Evolutionary conservation across 1,140 invertebrate genomes (phyloP).

Genomic region (Pseudachorutes palmiensis): DNA sequence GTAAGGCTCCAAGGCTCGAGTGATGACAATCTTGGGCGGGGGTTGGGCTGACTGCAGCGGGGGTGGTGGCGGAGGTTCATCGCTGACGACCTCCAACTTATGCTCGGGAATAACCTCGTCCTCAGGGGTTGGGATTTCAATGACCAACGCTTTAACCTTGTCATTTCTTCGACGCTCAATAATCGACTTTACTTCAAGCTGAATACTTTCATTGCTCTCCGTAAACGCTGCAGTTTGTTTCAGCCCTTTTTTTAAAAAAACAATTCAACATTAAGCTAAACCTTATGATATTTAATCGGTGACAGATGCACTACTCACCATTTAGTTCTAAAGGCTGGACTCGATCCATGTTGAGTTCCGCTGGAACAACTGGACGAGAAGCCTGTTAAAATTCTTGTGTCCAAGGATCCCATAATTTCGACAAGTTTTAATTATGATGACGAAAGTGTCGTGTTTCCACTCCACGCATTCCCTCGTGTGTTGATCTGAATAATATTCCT

Average conservation of each 20-base stretch:
- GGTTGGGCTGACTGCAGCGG: background rate
- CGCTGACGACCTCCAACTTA: background rate
- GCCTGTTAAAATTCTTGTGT: too few relatives aligned
- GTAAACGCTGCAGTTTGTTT: background rate
- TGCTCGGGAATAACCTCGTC: background rate
- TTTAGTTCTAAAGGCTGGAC: too few relatives aligned
- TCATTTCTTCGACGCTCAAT: background rate
- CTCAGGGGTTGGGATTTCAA: background rate
- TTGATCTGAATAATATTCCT: too few relatives aligned
- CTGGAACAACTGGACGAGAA: too few relatives aligned
- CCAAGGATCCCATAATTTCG: too few relatives aligned
- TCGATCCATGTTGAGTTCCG: too few relatives aligned
- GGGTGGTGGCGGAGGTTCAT: background rate
- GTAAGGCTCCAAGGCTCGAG: background rate
- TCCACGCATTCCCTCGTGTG: too few relatives aligned
- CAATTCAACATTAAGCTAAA: too few relatives aligned
- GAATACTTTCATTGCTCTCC: background rate
- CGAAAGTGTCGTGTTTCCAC: too few relatives aligned
- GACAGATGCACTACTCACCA: too few relatives aligned
- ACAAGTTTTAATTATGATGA: too few relatives aligned
- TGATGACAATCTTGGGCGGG: background rate
- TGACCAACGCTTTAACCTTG: background rate
- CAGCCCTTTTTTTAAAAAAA: background rate
- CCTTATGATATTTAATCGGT: too few relatives aligned
- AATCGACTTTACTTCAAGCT: background rate